These are phyloP conservation scores for Megathymus violae DNA, from an alignment of 1,140 invertebrate species.

Conservation along the genomic window DNA sequence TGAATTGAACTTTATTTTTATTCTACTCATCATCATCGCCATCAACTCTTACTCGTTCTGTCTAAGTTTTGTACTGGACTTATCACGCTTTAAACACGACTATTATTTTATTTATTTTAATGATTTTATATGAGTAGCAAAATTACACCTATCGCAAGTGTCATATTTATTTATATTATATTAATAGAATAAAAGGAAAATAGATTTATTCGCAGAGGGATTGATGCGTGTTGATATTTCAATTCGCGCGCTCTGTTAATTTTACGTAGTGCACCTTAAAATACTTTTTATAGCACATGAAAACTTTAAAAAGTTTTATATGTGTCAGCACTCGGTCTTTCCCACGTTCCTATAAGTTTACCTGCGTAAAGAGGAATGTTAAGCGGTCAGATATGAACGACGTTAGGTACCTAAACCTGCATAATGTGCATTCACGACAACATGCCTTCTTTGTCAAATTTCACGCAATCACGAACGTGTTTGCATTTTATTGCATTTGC, in stretches of 20 bases:
- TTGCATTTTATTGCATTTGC: slow-evolving; percentile 51
- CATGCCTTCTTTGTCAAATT: slow-evolving; percentile 36
- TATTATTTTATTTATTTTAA: too few relatives aligned
- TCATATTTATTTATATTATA: too few relatives aligned
- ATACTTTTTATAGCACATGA: slow-evolving; percentile 42
- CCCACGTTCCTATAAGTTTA: slow-evolving; percentile 39
- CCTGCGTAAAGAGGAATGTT: slow-evolving; percentile 34
- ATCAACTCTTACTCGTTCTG: too few relatives aligned
- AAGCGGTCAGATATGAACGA: slow-evolving; percentile 30
- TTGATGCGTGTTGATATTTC: slow-evolving; percentile 32
- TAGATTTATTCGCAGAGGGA: too few relatives aligned
- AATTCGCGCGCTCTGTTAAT: slow-evolving; percentile 30
- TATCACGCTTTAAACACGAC: too few relatives aligned
- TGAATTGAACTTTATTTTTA: slow-evolving; percentile 74
- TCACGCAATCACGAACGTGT: slow-evolving; percentile 31
- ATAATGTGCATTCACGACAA: slow-evolving; percentile 35
- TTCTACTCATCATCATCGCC: slow-evolving; percentile 15
- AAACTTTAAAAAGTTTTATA: slow-evolving; percentile 43
- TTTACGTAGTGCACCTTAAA: slow-evolving; percentile 34
- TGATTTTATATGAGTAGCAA: too few relatives aligned
- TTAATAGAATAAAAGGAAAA: too few relatives aligned
- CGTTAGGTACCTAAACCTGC: slow-evolving; percentile 29
- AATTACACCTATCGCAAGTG: too few relatives aligned
- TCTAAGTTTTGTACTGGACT: too few relatives aligned
- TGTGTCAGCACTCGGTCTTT: slow-evolving; percentile 40